Evolutionary conservation across 1,140 invertebrate species (phyloP), one percentile per base, ranked within the genome.

Genomic region (Trigoniulus corallinus): DNA sequence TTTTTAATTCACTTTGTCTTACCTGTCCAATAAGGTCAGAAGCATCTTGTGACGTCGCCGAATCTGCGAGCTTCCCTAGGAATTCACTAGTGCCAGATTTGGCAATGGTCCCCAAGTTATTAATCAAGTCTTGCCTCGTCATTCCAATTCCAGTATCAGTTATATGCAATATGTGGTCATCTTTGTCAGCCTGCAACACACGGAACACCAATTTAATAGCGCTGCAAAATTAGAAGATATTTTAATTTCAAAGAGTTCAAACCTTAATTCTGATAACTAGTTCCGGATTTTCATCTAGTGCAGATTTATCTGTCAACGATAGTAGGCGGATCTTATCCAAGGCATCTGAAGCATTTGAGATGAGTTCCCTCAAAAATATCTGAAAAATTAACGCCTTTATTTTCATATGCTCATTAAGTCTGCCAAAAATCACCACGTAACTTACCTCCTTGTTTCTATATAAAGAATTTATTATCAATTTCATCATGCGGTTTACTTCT

Each of bases 81-180:
- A 99, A 99, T 66, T 98, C 96, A 3, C 91, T 91, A 0, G 96
- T 99, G 52, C 96, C 95, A 12, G 96, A 99, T 66, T 97, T 98
- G 18, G 96, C 96, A 57, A 99, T 98, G 20, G 96, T 99, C 56
- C 96, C 96, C 39, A 99, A 73, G 71, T 99, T 98, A 54, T 87
- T 91, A 25, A 98, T 77, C 2, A 99, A 70, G 64, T 99, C 95
- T 52, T 80, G 69, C 62, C 88, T 87, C 0, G 93, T 98, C 95
- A 99, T 99, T 55, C 93, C 96, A 57, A 99, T 82, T 62, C 96
- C 96, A 23, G 91, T 87, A 68, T 99, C 96, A 44, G 80, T 94
- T 57, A 99, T 91, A 64, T 92, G 88, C 15, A 99, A 68, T 49
- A 92, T 76, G 57, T 89, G 84, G 55, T 83, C 83, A n/a, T 96